Conservation (phyloP, 2,888 invertebrate genomes). For the Dermolepida albohirtum region DNA sequence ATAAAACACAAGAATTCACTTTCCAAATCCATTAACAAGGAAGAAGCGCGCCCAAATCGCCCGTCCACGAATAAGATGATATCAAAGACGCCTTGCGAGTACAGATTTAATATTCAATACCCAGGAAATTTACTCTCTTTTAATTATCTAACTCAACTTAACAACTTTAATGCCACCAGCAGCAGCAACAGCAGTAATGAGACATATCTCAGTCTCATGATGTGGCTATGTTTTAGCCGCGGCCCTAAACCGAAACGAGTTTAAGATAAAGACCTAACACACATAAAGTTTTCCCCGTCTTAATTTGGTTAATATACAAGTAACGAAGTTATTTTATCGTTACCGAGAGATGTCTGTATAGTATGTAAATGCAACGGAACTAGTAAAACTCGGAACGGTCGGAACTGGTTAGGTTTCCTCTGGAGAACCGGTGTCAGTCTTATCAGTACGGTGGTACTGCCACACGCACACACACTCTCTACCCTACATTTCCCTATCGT, state of each 20-base stretch:
- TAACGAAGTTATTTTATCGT: constrained; percentile 54
- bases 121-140: constrained; percentile 19
- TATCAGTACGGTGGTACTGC: constrained; percentile 53
- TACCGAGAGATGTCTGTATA: constrained; percentile 52
- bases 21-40: too few species aligned
- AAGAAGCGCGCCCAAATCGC: neutral
- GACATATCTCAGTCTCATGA: constrained; percentile 21
- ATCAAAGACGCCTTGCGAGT: neutral
- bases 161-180: constrained; percentile 14
- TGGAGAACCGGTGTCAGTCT: constrained; percentile 54
- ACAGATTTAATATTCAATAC: constrained; percentile 31
- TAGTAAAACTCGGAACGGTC: constrained; percentile 55
- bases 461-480: constrained; percentile 54
- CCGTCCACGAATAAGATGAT: neutral
- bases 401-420: constrained; percentile 54
- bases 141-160: constrained; percentile 30
- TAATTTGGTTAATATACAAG: constrained; percentile 47
- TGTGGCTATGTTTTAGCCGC: constrained; percentile 24
- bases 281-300: constrained; percentile 37
- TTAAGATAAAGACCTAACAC: constrained; percentile 34
- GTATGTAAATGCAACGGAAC: constrained; percentile 54
- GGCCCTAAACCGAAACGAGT: constrained; percentile 17
- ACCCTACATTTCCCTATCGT: constrained; percentile 55
- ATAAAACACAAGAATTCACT: too few species aligned
- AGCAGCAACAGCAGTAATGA: neutral